Evolutionary conservation across 2,888 invertebrate species (phyloP).

Genomic region (Seira ritae): DNA sequence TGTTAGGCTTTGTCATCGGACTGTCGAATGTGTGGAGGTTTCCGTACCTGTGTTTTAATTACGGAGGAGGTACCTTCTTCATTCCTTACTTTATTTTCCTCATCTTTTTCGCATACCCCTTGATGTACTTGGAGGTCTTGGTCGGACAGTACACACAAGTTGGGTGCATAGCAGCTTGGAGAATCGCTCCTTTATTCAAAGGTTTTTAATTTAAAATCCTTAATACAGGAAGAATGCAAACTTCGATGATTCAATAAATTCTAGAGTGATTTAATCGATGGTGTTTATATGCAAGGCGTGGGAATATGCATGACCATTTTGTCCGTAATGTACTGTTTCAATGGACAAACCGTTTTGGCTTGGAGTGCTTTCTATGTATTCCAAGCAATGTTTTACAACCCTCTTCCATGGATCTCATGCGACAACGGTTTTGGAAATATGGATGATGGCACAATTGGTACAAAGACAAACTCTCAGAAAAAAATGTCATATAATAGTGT

Average conservation of each 20-base stretch:
- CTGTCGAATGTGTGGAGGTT: constrained; percentile 38
- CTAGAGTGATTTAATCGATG: no score
- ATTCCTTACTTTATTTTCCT: constrained; percentile 30
- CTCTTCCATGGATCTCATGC: constrained; percentile 50
- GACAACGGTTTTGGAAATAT: constrained; percentile 44
- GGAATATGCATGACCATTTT: constrained; percentile 40
- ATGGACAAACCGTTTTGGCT: constrained; percentile 20
- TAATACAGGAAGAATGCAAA: no score
- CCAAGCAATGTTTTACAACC: constrained; percentile 23
- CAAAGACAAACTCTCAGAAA: no score
- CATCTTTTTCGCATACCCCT: constrained; percentile 19
- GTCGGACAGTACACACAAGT: constrained; percentile 42
- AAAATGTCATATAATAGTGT: no score
- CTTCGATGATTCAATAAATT: no score
- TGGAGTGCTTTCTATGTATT: constrained; percentile 41
- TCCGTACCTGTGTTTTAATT: constrained; percentile 17
- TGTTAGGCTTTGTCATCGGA: constrained; percentile 29
- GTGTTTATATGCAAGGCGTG: constrained; percentile 14
- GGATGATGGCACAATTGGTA: no score
- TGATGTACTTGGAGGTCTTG: constrained; percentile 42
- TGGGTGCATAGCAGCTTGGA: constrained; percentile 37
- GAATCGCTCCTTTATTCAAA: constrained; percentile 39
- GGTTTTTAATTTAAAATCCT: constrained; percentile 9
- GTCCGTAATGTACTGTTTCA: neutral
- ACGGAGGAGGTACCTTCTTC: constrained; percentile 32